Percentiles rank a stretch among this genome's conserved stretches.
Conservation (phyloP, 1,140 invertebrate species). For the Diorhabda elongata region DNA sequence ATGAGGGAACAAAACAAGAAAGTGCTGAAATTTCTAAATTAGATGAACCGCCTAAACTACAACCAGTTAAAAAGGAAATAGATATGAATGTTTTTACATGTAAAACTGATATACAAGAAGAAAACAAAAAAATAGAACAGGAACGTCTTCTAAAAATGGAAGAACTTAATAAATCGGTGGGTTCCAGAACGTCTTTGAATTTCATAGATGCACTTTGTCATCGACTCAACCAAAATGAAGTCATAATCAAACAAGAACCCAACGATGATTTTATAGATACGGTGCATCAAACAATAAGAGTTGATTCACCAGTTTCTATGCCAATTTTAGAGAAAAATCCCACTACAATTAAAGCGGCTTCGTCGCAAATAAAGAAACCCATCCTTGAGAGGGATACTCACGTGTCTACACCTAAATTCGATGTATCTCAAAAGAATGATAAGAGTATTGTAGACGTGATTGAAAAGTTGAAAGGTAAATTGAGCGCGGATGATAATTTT, state of each 20-base stretch:
- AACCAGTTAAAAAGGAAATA: slow-evolving; percentile 15
- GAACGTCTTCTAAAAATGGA: slow-evolving; percentile 39
- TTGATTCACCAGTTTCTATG: slow-evolving; percentile 10
- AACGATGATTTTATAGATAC: slow-evolving; percentile 14
- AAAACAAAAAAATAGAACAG: slow-evolving; percentile 38
- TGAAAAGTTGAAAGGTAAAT: slow-evolving; percentile 34
- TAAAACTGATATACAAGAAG: slow-evolving; percentile 36
- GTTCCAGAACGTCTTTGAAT: slow-evolving; percentile 30
- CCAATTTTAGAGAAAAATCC: slow-evolving; percentile 15
- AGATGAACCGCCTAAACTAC: not conserved
- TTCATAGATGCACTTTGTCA: slow-evolving; percentile 37
- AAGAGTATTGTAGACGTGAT: slow-evolving; percentile 20
- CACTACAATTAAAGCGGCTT: too few relatives aligned
- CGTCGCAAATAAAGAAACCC: slow-evolving; percentile 16
- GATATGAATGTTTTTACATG: slow-evolving; percentile 40
- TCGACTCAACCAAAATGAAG: slow-evolving; percentile 27
- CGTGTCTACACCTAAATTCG: not conserved
- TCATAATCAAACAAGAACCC: slow-evolving; percentile 29
- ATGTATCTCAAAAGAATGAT: slow-evolving; percentile 12
- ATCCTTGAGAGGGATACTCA: slow-evolving; percentile 19
- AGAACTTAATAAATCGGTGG: slow-evolving; percentile 35
- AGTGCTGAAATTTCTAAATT: not conserved
- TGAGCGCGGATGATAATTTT: slow-evolving; percentile 10
- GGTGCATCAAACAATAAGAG: not conserved
- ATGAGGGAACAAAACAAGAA: not conserved